A percentile compares a stretch with the other conserved stretches of the same genome.
phyloP scores from a whole-genome alignment of 2,113 vertebrate genomes.

The Galeopterus variegatus region DNA sequence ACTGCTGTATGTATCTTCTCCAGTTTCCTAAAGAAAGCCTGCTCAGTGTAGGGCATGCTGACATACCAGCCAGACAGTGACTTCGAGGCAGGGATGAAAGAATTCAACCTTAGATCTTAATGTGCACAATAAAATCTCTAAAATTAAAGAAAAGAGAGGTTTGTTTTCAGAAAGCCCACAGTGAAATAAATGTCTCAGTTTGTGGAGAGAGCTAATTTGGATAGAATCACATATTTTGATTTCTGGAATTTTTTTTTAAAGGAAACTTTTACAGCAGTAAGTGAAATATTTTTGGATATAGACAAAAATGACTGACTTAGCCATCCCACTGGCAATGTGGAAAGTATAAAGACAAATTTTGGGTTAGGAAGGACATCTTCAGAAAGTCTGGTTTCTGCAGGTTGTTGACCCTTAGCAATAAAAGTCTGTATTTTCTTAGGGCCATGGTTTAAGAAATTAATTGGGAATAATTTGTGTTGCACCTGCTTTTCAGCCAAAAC shows the following conservation, averaged over 20 bases:
- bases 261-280: conserved; percentile 52
- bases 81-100: not conserved
- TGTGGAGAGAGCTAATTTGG: conserved; percentile 55
- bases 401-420: not conserved
- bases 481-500: not conserved
- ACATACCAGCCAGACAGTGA: not conserved
- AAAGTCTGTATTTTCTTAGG: not conserved
- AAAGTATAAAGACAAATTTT: not conserved
- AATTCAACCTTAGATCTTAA: not conserved
- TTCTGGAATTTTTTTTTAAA: conserved; percentile 63
- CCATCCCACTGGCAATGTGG: not conserved
- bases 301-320: not conserved
- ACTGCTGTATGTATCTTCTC: not conserved
- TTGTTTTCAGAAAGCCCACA: conserved; percentile 11
- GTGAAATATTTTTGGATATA: conserved; percentile 41
- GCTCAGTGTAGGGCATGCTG: accelerated
- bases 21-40: not conserved
- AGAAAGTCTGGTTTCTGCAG: not conserved
- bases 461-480: not conserved
- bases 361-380: not conserved
- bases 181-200: conserved; percentile 53
- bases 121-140: not conserved
- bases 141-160: conserved; percentile 14
- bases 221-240: conserved; percentile 64
- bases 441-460: not conserved